These are phyloP conservation scores for Polylopha cassiicola DNA, from an alignment of 2,888 invertebrate species.

Conservation along the genomic window DNA sequence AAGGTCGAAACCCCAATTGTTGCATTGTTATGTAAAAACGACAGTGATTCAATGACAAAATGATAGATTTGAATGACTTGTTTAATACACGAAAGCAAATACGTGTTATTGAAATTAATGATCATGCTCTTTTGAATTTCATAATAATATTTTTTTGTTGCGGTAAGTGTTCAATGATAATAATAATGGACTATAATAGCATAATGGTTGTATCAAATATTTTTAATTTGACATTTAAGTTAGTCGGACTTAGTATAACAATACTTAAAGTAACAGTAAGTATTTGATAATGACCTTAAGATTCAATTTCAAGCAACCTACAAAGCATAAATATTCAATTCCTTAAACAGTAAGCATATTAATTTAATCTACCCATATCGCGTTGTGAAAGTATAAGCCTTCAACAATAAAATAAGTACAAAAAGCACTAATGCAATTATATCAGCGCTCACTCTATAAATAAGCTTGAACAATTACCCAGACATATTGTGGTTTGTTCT, in stretches of 20 bases:
- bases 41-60: slow-evolving; percentile 16
- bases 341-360: no score
- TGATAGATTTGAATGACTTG: slow-evolving; percentile 13
- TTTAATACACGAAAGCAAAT: background rate
- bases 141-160: no score
- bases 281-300: no score
- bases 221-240: no score
- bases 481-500: slow-evolving; percentile 8
- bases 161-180: background rate
- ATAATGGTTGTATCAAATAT: background rate
- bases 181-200: background rate
- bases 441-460: slow-evolving; percentile 3
- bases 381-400: no score
- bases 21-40: slow-evolving; percentile 21
- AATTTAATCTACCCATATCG: no score
- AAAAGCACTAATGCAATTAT: background rate
- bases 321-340: no score
- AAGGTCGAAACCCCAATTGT: slow-evolving; percentile 21
- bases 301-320: no score
- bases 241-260: no score
- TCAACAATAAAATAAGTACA: background rate
- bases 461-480: background rate
- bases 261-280: no score
- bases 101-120: slow-evolving; percentile 7
- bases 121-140: background rate